Base-by-base conservation (phyloP, 2,888 invertebrate species). In the Scelioninae gen. 1 region DNA sequence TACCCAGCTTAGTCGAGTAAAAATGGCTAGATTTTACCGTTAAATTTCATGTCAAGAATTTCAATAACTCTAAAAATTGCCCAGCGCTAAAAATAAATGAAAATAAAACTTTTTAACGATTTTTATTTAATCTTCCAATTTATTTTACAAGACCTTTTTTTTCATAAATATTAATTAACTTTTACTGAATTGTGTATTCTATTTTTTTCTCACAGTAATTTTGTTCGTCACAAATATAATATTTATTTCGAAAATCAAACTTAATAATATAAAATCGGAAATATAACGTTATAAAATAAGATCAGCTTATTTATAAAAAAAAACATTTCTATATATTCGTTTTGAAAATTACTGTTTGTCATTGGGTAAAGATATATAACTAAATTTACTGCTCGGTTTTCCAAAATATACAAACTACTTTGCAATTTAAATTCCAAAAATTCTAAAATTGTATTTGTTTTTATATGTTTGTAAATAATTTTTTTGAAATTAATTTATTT, bases 61-160 rank as follows among this genome's bases (percentile, higher is more conserved):
- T 65, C 76, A 63, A 55, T 38, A 53, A 56, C 55, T 79, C 71
- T 75, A 63, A 69, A 77, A 68, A 69, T 55, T 76, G 53, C 49
- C 76, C 45, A 81, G 4, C 4, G 23, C 23, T 23, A 23, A 23
- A 23, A 4, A 23, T 23, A 23, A 23, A 2, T 23, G n/a, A n/a
- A n/a, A n/a, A n/a, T n/a, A n/a, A n/a, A n/a, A n/a, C n/a, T n/a
- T n/a, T n/a, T n/a, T n/a, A n/a, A n/a, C n/a, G n/a, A n/a, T n/a
- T n/a, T n/a, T n/a, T n/a, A n/a, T n/a, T n/a, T n/a, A n/a, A n/a
- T n/a, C n/a, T n/a, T n/a, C n/a, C n/a, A n/a, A 23, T 23, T 4
- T 23, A 23, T 23, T 23, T 23, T 23, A 23, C 23, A 23, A 23
- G 23, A 23, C 1, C 23, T 23, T 23, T 23, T 23, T 4, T 23